phyloP scores from a whole-genome alignment of 2,797 vertebrate species.

The Tenualosa ilisha region DNA sequence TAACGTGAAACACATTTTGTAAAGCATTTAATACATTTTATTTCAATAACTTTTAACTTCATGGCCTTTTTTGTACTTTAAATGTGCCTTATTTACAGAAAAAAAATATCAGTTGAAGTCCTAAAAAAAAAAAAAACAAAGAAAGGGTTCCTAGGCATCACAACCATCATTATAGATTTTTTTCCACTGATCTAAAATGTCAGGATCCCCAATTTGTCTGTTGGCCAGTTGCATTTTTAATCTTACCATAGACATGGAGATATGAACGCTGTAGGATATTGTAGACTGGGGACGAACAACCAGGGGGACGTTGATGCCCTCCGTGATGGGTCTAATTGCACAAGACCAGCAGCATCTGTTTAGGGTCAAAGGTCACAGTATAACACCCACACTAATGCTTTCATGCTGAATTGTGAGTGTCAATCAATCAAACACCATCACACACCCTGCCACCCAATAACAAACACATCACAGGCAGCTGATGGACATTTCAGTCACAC shows the following conservation, averaged over 20 bases:
- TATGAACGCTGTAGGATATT: not conserved
- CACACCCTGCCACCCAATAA: not conserved
- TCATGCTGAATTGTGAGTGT: not conserved
- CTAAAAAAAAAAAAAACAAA: not conserved
- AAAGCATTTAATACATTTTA: not conserved
- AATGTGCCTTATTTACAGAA: not conserved
- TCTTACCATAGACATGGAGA: not conserved
- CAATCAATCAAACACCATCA: not conserved
- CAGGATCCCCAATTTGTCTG: not conserved
- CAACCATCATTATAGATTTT: not conserved
- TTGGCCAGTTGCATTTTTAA: not conserved
- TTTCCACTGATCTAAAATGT: not conserved
- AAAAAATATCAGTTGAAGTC: not conserved
- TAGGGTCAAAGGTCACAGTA: not conserved
- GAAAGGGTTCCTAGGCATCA: not conserved
- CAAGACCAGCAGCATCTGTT: not conserved
- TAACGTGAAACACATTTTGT: not conserved
- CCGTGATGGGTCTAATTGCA: not conserved
- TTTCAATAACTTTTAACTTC: not conserved
- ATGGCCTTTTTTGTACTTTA: not conserved
- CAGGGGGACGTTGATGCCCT: not conserved
- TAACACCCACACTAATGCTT: not conserved
- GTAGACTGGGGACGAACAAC: not conserved
- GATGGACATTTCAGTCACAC: not conserved
- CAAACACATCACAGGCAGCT: not conserved